These are phyloP conservation scores for Dynastes grantii DNA, from an alignment of 2,888 invertebrate species.

Conservation along the genomic window DNA sequence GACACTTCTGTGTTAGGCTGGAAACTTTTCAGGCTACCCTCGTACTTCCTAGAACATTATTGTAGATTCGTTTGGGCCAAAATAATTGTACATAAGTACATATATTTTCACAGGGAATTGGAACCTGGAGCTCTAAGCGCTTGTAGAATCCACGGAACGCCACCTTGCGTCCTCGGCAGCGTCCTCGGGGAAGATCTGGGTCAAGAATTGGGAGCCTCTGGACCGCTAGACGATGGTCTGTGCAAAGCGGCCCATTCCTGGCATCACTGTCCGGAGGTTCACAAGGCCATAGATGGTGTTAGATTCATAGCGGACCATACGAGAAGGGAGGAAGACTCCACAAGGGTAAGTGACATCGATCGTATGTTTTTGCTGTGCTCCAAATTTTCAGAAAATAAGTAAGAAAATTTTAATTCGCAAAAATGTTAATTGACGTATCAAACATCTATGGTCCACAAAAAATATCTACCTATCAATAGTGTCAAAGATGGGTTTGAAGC, in stretches of 20 bases:
- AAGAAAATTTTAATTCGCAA: no score
- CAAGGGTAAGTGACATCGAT: slow-evolving; percentile 77
- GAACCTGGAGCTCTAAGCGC: slow-evolving; percentile 74
- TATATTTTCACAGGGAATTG: slow-evolving; percentile 70
- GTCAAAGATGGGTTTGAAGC: no score
- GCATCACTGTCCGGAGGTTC: slow-evolving; percentile 93
- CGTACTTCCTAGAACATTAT: no score
- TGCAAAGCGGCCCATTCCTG: slow-evolving; percentile 80
- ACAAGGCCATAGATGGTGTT: slow-evolving; percentile 94
- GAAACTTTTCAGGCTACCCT: no score
- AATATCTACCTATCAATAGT: no score
- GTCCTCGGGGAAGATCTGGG: slow-evolving; percentile 71
- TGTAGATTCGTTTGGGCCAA: no score
- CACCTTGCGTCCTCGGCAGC: slow-evolving; percentile 72
- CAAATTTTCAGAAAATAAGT: no score
- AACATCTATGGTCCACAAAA: no score
- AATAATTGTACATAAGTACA: no score
- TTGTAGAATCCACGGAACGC: slow-evolving; percentile 76
- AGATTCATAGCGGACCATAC: slow-evolving; percentile 95
- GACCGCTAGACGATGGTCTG: slow-evolving; percentile 63
- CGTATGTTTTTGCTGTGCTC: no score
- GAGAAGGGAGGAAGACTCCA: slow-evolving; percentile 92
- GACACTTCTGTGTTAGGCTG: no score
- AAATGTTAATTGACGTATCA: no score
- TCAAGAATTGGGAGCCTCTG: slow-evolving; percentile 68